These are phyloP conservation scores for Drosophila hydei DNA, from an alignment of 1,140 invertebrate species.

Conservation along the genomic window DNA sequence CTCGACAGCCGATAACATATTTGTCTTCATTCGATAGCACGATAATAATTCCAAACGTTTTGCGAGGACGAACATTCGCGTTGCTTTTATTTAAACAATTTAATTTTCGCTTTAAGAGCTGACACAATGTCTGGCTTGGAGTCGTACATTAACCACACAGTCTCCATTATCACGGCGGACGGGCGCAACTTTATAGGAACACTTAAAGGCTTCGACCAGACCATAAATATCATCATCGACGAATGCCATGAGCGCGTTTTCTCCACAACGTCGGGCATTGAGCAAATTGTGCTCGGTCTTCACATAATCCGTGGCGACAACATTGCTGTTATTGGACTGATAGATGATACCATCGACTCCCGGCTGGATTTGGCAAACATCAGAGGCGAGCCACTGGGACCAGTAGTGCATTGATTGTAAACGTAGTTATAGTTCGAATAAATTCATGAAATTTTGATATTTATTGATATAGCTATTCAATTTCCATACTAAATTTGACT, in stretches of 20 bases:
- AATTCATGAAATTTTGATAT: conserved; percentile 46
- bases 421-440: conserved; percentile 43
- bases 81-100: conserved; percentile 21
- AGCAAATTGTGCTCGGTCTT: conserved; percentile 97
- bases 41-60: conserved; percentile 22
- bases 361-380: conserved; percentile 93
- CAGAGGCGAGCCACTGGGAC: conserved; percentile 94
- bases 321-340: conserved; percentile 96
- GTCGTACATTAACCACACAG: conserved; percentile 94
- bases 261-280: conserved; percentile 93
- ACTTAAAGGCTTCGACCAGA: conserved; percentile 95
- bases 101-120: conserved; percentile 4
- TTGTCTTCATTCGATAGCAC: background rate
- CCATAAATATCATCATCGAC: conserved; percentile 98
- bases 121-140: conserved; percentile 91
- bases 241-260: conserved; percentile 99
- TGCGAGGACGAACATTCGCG: conserved; percentile 11
- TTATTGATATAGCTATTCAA: conserved; percentile 42
- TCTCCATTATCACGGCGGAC: conserved; percentile 97
- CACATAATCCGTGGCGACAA: conserved; percentile 99
- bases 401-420: conserved; percentile 90
- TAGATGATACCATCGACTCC: conserved; percentile 95
- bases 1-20: background rate
- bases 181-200: conserved; percentile 97
- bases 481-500: conserved; percentile 85